Conservation (phyloP, 2,888 invertebrate genomes). For the Archaeoteleia sp. region DNA sequence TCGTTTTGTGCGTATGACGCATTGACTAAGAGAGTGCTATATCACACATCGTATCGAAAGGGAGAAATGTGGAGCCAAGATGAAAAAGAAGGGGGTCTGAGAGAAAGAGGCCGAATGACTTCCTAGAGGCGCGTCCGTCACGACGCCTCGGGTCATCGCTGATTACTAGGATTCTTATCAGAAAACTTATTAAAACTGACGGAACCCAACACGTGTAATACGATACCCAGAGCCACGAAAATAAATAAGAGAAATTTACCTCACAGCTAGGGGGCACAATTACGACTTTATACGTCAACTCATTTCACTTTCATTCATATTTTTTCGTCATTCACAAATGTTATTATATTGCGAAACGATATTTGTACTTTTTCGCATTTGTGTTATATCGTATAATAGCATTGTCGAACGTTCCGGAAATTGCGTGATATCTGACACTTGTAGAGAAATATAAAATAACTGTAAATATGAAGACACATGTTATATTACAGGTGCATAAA, state of each 20-base stretch:
- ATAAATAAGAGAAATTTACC: constrained; percentile 35
- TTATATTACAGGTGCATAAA: constrained; percentile 28
- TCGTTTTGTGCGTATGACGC: too few relatives aligned
- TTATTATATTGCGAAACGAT: too few relatives aligned
- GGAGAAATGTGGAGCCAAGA: constrained; percentile 9
- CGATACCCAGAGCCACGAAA: constrained; percentile 19
- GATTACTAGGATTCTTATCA: constrained; percentile 69
- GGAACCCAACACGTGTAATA: constrained; percentile 15
- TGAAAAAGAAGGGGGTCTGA: constrained; percentile 24
- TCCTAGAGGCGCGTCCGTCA: constrained; percentile 73
- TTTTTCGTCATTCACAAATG: too few relatives aligned
- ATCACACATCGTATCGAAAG: neutral
- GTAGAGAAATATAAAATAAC: constrained; percentile 23
- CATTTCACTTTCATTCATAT: too few relatives aligned
- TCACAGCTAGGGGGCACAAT: constrained; percentile 10
- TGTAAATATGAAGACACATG: constrained; percentile 33
- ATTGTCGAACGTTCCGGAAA: neutral
- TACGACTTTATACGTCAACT: constrained; percentile 16
- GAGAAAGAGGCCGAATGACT: constrained; percentile 64
- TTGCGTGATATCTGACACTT: neutral
- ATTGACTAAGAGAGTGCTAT: constrained; percentile 18
- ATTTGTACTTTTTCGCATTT: constrained; percentile 2
- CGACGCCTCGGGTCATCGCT: constrained; percentile 70
- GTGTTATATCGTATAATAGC: neutral
- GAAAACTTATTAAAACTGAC: constrained; percentile 45